These are phyloP conservation scores for Belonocnema kinseyi DNA, from an alignment of 1,140 invertebrate species.

Conservation along the genomic window DNA sequence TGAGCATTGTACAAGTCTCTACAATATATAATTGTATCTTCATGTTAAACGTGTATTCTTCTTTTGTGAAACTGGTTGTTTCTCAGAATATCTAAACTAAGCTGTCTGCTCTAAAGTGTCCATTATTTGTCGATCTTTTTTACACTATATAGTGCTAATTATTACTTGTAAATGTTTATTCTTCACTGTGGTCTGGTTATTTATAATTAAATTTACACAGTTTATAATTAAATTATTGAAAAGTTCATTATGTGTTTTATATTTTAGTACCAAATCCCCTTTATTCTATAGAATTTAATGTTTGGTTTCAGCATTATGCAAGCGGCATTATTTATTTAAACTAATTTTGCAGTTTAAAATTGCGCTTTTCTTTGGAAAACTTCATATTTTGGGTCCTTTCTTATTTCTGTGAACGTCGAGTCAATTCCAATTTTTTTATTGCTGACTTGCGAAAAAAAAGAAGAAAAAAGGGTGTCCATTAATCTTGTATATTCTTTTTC, in stretches of 20 bases:
- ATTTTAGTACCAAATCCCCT: neutral
- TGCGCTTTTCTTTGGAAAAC: too few species aligned
- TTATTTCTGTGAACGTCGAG: too few species aligned
- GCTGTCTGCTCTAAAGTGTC: neutral
- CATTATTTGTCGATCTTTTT: neutral
- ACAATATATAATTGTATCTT: too few species aligned
- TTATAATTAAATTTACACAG: slow-evolving; percentile 27
- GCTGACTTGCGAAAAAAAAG: too few species aligned
- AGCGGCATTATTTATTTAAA: too few species aligned
- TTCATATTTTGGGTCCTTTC: too few species aligned
- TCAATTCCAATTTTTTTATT: too few species aligned
- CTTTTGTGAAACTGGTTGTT: neutral
- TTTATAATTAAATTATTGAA: slow-evolving; percentile 30
- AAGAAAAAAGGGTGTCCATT: too few species aligned
- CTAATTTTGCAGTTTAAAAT: too few species aligned
- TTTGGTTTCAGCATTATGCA: neutral
- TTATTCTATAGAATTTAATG: neutral
- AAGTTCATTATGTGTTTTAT: neutral
- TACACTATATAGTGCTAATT: neutral
- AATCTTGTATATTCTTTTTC: too few species aligned
- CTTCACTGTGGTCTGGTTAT: slow-evolving; percentile 29
- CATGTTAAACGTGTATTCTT: neutral
- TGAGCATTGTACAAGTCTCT: too few species aligned
- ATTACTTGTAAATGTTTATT: slow-evolving; percentile 16
- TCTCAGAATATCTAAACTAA: neutral